Percentiles rank a stretch among this genome's conserved stretches.
These are phyloP conservation scores for Phocoena sinus DNA, from an alignment of 2,113 vertebrate species.

Conservation along the genomic window DNA sequence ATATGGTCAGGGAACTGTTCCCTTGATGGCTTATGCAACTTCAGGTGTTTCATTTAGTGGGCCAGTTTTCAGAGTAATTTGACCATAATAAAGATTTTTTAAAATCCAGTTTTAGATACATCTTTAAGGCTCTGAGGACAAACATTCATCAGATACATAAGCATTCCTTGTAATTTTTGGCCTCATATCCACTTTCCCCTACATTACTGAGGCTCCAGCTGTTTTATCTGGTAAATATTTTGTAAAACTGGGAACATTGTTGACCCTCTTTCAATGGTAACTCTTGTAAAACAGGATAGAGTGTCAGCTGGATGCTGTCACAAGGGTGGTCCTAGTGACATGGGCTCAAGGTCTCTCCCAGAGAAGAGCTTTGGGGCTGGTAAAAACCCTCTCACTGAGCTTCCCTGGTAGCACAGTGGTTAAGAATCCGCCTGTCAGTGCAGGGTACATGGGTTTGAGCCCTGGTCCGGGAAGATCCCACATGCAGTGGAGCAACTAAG, in stretches of 20 bases:
- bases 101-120: neutral
- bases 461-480: no score
- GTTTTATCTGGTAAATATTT: neutral
- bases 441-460: no score
- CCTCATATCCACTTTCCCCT: neutral
- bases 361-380: neutral
- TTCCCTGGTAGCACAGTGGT: no score
- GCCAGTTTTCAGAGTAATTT: neutral
- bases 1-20: neutral
- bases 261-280: neutral
- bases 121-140: neutral
- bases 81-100: neutral
- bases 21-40: neutral
- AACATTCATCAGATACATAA: neutral
- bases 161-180: neutral
- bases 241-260: neutral
- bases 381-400: neutral
- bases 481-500: no score
- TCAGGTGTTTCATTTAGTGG: neutral
- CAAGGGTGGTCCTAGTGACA: neutral
- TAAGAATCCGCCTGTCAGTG: fast-evolving
- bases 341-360: neutral
- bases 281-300: neutral
- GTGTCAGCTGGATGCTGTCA: neutral
- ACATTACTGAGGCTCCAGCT: neutral